Percentiles rank a stretch among this genome's conserved stretches.
phyloP scores from a whole-genome alignment of 2,113 vertebrate species.

The Propithecus coquereli region DNA sequence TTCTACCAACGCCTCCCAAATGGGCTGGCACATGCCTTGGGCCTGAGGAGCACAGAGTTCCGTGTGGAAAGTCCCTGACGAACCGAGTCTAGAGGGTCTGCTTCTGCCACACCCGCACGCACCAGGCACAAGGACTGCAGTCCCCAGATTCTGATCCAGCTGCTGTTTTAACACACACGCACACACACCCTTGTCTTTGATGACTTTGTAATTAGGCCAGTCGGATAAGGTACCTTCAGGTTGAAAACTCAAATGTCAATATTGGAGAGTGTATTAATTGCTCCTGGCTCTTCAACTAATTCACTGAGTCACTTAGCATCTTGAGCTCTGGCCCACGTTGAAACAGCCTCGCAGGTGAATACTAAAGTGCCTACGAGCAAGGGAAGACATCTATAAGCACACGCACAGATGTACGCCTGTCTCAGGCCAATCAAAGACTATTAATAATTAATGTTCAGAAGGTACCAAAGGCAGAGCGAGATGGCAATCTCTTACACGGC shows the following conservation, averaged over 20 bases:
- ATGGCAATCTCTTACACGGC: accelerated
- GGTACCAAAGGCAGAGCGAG: background rate
- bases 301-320: background rate
- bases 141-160: accelerated
- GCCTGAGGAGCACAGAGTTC: accelerated
- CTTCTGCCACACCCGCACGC: background rate
- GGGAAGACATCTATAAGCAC: accelerated
- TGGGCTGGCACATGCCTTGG: accelerated
- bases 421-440: background rate
- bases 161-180: accelerated
- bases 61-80: accelerated
- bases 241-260: background rate
- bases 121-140: background rate
- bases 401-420: accelerated
- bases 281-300: background rate
- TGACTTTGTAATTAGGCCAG: background rate
- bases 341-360: background rate
- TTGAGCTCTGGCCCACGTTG: background rate
- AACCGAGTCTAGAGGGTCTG: accelerated
- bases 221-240: background rate
- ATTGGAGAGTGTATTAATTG: background rate
- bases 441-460: background rate
- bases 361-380: too few relatives aligned
- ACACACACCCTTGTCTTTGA: accelerated
- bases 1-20: accelerated